Percentiles rank a stretch among this genome's conserved stretches.
Conservation (phyloP, 1,140 invertebrate species). For the Trichonephila clavata region DNA sequence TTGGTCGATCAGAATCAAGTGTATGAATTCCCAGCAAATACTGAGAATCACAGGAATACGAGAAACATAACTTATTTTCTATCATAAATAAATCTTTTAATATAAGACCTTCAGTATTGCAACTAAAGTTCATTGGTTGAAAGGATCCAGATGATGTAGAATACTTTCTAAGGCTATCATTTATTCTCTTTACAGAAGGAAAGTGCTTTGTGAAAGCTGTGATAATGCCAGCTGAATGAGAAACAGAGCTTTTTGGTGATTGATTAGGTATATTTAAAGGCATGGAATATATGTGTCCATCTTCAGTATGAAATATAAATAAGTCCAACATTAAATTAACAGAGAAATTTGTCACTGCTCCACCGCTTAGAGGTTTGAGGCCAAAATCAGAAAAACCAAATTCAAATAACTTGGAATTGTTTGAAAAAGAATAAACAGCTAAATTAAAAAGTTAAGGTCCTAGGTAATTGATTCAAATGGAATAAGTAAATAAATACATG, state of each 20-base stretch:
- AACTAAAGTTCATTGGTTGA: conserved; percentile 36
- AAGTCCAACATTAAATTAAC: conserved; percentile 45
- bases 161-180: conserved; percentile 29
- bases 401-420: conserved; percentile 65
- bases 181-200: conserved; percentile 54
- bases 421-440: conserved; percentile 67
- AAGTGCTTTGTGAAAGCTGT: conserved; percentile 71
- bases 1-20: conserved; percentile 37
- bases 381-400: conserved; percentile 12
- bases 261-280: conserved; percentile 40
- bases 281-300: conserved; percentile 52
- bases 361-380: not conserved
- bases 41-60: not conserved
- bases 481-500: not conserved
- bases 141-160: conserved; percentile 45
- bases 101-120: conserved; percentile 12
- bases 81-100: conserved; percentile 53
- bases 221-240: not conserved
- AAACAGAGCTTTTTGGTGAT: not conserved
- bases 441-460: conserved; percentile 29
- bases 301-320: conserved; percentile 18
- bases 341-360: conserved; percentile 23
- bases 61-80: conserved; percentile 61
- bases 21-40: conserved; percentile 42
- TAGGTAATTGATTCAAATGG: not conserved